Base-by-base conservation (phyloP, 2,888 invertebrate genomes). In the Ochropacha duplaris region DNA sequence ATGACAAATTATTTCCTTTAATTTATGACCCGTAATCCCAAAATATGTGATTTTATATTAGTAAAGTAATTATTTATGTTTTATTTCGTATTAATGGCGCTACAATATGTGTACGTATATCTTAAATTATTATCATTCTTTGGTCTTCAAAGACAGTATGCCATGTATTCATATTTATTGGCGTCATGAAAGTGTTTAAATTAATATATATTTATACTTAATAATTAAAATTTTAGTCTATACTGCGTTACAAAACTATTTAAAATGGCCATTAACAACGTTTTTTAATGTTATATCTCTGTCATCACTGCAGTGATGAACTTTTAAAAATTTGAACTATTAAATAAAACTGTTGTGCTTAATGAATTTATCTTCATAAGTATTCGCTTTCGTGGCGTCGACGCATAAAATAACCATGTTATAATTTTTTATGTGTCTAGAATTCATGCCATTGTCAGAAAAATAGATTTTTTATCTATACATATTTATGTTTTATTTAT, bases 1-100 rank as follows among this genome's bases (percentile, higher is more conserved):
- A 63, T 66, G 58, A 58, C 59, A 64, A 65, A 60, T 59, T 8
- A 50, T 57, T 68, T 68, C 65, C 65, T 63, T 72, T 64, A n/a
- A 65, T 56, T 52, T 55, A 34, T 50, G 14, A 51, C 34, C 14
- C 14, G 5, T 39, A 31, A 22, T 49, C 28, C 28, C n/a, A 3
- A 28, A 28, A 16, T 8, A 12, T 50, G 50, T 50, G 24, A 26
- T 50, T 22, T 50, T 36, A 36, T 36, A n/a, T 36, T 36, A 36
- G n/a, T 5, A n/a, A 36, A n/a, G 39, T 54, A 54, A 22, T 26
- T 54, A 54, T 39, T 44, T 49, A 12, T 19, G 49, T 24, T 61
- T 54, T 60, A 57, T 59, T 56, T 62, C 61, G 63, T 69, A 62
- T 70, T 62, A 61, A 57, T 26, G 62, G 59, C 58, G 58, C 56